Conservation (phyloP, 2,888 invertebrate genomes). For the Nemotelus nigrinus region DNA sequence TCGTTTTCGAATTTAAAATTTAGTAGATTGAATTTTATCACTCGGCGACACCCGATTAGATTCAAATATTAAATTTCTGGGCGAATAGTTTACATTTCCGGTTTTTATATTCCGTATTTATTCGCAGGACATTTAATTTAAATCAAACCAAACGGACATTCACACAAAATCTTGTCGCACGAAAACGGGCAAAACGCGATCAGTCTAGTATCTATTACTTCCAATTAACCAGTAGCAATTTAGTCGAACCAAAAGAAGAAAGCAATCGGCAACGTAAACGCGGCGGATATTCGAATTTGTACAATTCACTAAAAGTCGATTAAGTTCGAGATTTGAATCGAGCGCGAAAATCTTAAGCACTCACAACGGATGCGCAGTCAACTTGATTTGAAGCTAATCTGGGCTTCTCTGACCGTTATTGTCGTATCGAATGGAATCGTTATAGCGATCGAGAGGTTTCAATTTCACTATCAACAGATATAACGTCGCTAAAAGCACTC, state of each 20-base stretch:
- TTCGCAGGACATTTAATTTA: no score
- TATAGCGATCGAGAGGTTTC: constrained; percentile 2
- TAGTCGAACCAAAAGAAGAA: background rate
- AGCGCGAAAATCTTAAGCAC: constrained; percentile 29
- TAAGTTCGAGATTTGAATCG: background rate
- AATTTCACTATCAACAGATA: constrained; percentile 11
- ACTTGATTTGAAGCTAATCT: constrained; percentile 6
- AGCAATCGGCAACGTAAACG: background rate
- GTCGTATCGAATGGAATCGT: background rate
- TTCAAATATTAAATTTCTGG: background rate
- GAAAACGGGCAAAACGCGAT: no score
- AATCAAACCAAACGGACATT: no score
- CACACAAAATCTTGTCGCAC: no score
- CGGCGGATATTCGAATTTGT: no score
- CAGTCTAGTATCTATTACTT: no score
- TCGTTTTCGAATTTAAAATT: background rate
- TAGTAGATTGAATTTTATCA: background rate
- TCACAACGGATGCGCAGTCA: constrained; percentile 46
- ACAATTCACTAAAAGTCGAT: background rate
- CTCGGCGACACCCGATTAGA: background rate
- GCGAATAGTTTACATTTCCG: constrained; percentile 46
- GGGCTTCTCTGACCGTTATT: background rate
- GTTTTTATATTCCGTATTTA: background rate
- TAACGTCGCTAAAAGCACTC: constrained; percentile 41
- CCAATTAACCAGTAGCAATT: no score